Base-by-base conservation (phyloP, 2,888 invertebrate genomes). In the Boloria euphrosyne region DNA sequence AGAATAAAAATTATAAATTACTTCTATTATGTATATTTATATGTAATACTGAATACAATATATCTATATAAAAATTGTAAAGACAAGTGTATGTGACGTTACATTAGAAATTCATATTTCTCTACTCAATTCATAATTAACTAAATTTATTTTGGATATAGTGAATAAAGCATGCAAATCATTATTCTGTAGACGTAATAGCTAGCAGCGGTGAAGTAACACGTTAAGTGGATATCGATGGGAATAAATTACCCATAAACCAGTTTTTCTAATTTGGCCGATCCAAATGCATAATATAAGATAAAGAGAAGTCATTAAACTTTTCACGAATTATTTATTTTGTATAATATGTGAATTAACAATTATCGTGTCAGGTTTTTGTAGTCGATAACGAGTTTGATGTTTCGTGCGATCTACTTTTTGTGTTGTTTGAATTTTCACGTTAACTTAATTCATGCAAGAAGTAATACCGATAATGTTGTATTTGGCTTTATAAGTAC, bases 281-380 rank as follows among this genome's bases (percentile, higher is more conserved):
- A 65, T 65, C 69, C 53, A 69, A 65, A 69, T 69, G 58, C 69
- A 69, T 69, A 44, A 63, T 58, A 52, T 49, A 61, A 62, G 67
- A 67, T 69, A 68, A 46, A 54, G 51, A 17, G 31, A 57, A 27
- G 66, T 67, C 66, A 50, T 67, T 69, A 63, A 68, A 63, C 54
- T 66, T 53, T 65, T 65, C 51, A 54, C 49, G 43, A 59, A 67
- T 62, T 59, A 62, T 62, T 51, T 51, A 44, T 57, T 62, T 57
- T 53, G 44, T 50, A 31, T 60, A 52, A 17, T 50, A 50, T 62
- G 13, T 58, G 49, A 61, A 62, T 62, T 58, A 27, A 57, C 13
- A 52, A 46, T 51, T 43, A n/a, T 52, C 52, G 44, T 50, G 5
- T 27, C 7, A 14, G 18, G 44, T 14, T 18, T 51, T 18, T 14